phyloP scores from a whole-genome alignment of 1,140 invertebrate genomes.

The Lethrus apterus region DNA sequence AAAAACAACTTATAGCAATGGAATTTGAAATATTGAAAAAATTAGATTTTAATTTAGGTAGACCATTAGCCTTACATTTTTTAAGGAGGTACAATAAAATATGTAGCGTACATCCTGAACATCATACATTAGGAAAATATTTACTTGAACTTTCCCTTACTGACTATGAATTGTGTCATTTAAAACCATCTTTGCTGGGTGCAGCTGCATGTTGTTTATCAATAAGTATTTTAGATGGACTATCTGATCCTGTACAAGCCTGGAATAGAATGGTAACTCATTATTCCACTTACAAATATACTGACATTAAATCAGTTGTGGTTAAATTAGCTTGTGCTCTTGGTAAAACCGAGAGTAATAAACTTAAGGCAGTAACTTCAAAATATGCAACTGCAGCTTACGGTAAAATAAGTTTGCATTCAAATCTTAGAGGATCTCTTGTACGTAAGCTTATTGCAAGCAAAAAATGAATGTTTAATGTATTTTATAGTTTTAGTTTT shows the following conservation, averaged over 20 bases:
- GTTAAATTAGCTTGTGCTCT: conserved; percentile 40
- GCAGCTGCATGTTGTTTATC: conserved; percentile 68
- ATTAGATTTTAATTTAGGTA: conserved; percentile 74
- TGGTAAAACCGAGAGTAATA: conserved; percentile 40
- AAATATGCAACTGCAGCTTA: conserved; percentile 44
- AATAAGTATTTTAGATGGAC: conserved; percentile 38
- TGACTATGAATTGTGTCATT: conserved; percentile 74
- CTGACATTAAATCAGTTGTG: conserved; percentile 42
- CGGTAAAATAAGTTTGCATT: conserved; percentile 45
- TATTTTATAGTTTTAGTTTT: too few relatives aligned
- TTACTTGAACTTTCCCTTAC: conserved; percentile 80
- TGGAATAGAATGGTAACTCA: conserved; percentile 44
- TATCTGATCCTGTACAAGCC: conserved; percentile 33
- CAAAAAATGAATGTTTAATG: too few relatives aligned
- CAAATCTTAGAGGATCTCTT: conserved; percentile 41
- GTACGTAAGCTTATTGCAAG: conserved; percentile 32
- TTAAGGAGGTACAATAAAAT: conserved; percentile 63
- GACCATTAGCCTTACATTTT: conserved; percentile 83
- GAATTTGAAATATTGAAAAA: conserved; percentile 70
- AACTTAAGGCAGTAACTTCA: conserved; percentile 43
- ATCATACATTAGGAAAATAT: conserved; percentile 88
- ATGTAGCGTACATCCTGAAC: conserved; percentile 54
- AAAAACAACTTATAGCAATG: conserved; percentile 73
- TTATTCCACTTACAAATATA: conserved; percentile 43
- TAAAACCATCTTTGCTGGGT: conserved; percentile 73